These are phyloP conservation scores for Hystrix brachyura DNA, from an alignment of 2,113 vertebrate genomes.

Conservation along the genomic window DNA sequence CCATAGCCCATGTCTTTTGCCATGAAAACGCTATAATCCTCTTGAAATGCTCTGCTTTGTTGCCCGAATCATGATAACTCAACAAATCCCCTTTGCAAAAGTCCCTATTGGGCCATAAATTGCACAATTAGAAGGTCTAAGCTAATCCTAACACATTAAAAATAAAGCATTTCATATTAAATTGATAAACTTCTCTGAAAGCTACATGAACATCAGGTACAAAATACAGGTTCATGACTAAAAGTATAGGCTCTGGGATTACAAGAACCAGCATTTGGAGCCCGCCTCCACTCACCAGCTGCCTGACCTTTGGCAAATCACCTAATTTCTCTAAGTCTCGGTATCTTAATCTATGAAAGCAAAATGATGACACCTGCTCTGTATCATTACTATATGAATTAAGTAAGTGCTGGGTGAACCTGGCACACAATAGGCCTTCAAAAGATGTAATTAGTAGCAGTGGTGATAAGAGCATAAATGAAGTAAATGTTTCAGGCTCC, in stretches of 20 bases:
- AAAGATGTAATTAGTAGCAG: neutral
- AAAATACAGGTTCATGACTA: neutral
- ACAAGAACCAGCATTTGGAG: neutral
- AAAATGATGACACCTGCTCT: neutral
- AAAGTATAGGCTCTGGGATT: neutral
- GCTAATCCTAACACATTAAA: neutral
- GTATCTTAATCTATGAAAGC: neutral
- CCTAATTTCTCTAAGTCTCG: neutral
- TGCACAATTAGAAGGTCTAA: neutral
- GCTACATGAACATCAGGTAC: neutral
- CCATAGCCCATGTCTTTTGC: neutral
- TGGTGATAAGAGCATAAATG: neutral
- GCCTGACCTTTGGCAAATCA: neutral
- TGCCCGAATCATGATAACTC: neutral
- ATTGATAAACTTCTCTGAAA: neutral
- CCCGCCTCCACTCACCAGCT: neutral
- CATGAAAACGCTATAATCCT: neutral
- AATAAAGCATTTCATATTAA: neutral
- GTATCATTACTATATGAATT: neutral
- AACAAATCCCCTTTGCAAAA: conserved; percentile 27
- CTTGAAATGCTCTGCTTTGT: neutral
- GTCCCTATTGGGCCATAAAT: neutral
- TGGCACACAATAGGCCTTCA: neutral
- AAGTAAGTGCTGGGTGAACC: neutral
- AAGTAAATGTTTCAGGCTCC: neutral